Percentiles rank a stretch among this genome's conserved stretches.
Conservation (phyloP, 2,797 vertebrate species). For the Lates japonicus region DNA sequence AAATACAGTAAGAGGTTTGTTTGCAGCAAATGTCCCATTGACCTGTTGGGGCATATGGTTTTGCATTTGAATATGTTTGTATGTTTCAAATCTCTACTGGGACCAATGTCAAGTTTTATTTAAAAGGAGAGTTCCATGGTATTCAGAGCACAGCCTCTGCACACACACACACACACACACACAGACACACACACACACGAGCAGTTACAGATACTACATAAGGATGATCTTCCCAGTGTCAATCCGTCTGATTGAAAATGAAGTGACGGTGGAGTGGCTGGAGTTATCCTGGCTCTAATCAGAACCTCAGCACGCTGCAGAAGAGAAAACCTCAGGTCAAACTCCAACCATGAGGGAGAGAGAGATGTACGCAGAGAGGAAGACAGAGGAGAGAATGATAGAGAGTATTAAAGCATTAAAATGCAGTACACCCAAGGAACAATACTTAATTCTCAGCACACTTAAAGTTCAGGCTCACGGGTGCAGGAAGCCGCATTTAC, state of each 20-base stretch:
- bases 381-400: conserved; percentile 29
- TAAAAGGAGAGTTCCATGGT: conserved; percentile 7
- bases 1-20: not conserved
- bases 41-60: not conserved
- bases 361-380: conserved; percentile 14
- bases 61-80: not conserved
- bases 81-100: not conserved
- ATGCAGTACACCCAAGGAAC: no score
- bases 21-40: not conserved
- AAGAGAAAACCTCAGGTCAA: conserved; percentile 72
- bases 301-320: conserved; percentile 74
- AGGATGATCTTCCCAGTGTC: conserved; percentile 67
- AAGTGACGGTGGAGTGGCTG: conserved; percentile 60
- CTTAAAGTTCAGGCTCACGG: conserved; percentile 53
- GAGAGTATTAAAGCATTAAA: no score
- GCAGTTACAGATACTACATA: conserved; percentile 38
- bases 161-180: conserved; percentile 15
- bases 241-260: conserved; percentile 55
- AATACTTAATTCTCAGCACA: conserved; percentile 62
- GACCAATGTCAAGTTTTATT: not conserved
- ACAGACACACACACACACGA: conserved; percentile 20
- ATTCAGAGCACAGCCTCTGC: conserved; percentile 8
- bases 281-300: conserved; percentile 76
- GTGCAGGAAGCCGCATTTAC: conserved; percentile 42
- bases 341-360: conserved; percentile 48